phyloP scores from a whole-genome alignment of 2,113 vertebrate species.

The Pseudopipra pipra region DNA sequence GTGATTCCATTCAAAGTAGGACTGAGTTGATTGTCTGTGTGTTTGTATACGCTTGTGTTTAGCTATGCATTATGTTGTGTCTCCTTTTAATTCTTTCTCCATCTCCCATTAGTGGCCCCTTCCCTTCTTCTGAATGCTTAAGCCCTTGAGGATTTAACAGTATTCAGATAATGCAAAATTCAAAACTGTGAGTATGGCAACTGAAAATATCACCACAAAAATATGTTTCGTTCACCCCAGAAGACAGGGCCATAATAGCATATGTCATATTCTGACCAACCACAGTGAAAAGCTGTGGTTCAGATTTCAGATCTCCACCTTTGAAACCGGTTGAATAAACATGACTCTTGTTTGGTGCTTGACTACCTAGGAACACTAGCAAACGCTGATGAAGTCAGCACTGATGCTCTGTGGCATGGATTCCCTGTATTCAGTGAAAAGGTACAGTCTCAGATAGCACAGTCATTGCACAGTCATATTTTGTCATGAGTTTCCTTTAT shows the following conservation, averaged over 20 bases:
- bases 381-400: neutral
- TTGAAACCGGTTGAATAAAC: neutral
- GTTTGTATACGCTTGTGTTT: neutral
- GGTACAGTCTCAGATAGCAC: neutral
- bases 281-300: neutral
- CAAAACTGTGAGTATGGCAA: neutral
- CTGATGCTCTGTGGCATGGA: neutral
- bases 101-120: neutral
- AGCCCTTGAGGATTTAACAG: neutral
- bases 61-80: neutral
- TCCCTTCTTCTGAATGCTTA: neutral
- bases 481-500: neutral
- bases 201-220: neutral
- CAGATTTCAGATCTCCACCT: neutral
- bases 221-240: fast-evolving
- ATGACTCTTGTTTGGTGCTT: neutral
- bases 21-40: neutral
- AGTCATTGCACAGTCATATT: neutral
- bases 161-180: conserved; percentile 8
- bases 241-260: neutral
- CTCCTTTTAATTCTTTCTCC: conserved; percentile 15
- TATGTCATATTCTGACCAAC: neutral
- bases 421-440: neutral
- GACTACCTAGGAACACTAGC: neutral
- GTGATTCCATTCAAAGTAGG: conserved; percentile 29